Percentiles rank a stretch among this genome's conserved stretches.
phyloP scores from a whole-genome alignment of 2,888 invertebrate genomes.

The Ennomos fuscantarius region DNA sequence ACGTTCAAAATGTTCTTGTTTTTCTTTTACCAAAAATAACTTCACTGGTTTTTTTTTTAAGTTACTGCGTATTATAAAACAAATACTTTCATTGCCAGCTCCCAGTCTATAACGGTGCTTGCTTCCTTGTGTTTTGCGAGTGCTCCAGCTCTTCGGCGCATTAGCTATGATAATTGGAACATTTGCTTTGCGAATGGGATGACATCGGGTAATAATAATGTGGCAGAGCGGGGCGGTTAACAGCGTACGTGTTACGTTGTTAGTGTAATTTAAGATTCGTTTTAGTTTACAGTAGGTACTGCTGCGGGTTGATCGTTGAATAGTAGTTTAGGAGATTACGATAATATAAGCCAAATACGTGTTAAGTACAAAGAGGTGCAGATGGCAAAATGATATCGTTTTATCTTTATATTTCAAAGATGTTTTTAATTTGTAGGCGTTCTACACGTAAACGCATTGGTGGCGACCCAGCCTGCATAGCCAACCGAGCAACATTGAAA shows the following conservation, averaged over 20 bases:
- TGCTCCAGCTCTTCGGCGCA: constrained; percentile 65
- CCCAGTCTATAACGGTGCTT: constrained; percentile 29
- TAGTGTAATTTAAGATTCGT: constrained; percentile 57
- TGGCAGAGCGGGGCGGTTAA: constrained; percentile 51
- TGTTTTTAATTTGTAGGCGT: too few species aligned
- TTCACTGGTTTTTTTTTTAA: too few species aligned
- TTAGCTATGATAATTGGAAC: constrained; percentile 82
- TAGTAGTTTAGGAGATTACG: constrained; percentile 5
- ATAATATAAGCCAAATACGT: not conserved
- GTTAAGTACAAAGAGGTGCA: too few species aligned
- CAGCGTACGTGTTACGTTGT: constrained; percentile 59
- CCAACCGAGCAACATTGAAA: too few species aligned
- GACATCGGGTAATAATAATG: constrained; percentile 67
- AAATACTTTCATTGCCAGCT: not conserved
- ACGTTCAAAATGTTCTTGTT: not conserved
- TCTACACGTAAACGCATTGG: too few species aligned
- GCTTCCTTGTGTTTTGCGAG: constrained; percentile 48
- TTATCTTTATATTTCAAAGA: too few species aligned
- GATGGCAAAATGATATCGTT: too few species aligned
- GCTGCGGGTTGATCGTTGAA: constrained; percentile 10
- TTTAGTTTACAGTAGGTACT: constrained; percentile 20
- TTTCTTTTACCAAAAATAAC: too few species aligned
- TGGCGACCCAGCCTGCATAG: too few species aligned
- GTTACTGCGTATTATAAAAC: too few species aligned
- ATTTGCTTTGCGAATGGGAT: constrained; percentile 76